These are phyloP conservation scores for Dolichopus griseipennis DNA, from an alignment of 2,888 invertebrate species.

Conservation along the genomic window DNA sequence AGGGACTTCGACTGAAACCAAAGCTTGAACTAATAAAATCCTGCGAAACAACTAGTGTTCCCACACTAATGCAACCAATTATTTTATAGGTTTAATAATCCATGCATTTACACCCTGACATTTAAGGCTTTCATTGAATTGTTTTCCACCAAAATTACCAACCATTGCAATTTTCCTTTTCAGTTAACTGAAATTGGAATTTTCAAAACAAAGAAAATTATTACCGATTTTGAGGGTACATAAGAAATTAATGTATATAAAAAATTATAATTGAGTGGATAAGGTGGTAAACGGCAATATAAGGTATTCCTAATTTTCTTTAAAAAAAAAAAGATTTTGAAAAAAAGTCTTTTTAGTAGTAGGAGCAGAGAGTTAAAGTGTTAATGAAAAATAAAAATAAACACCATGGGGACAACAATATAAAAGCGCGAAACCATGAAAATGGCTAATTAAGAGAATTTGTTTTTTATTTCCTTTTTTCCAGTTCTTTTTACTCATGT, in stretches of 20 bases:
- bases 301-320: too few species aligned
- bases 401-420: not conserved
- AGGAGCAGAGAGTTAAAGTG: too few species aligned
- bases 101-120: not conserved
- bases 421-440: not conserved
- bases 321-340: too few species aligned
- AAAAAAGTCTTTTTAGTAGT: too few species aligned
- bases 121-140: not conserved
- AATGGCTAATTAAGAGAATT: not conserved
- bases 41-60: too few species aligned
- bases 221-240: not conserved
- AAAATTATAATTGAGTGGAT: not conserved
- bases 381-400: not conserved
- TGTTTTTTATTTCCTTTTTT: not conserved
- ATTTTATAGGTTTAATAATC: too few species aligned
- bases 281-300: not conserved
- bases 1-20: too few species aligned
- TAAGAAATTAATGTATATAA: not conserved
- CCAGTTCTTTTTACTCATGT: not conserved
- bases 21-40: too few species aligned
- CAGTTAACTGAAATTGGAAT: not conserved
- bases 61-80: too few species aligned
- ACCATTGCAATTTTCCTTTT: not conserved
- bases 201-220: not conserved
- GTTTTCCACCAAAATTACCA: not conserved